Conservation (phyloP, 2,888 invertebrate genomes). For the Cyrtodaria siliqua region DNA sequence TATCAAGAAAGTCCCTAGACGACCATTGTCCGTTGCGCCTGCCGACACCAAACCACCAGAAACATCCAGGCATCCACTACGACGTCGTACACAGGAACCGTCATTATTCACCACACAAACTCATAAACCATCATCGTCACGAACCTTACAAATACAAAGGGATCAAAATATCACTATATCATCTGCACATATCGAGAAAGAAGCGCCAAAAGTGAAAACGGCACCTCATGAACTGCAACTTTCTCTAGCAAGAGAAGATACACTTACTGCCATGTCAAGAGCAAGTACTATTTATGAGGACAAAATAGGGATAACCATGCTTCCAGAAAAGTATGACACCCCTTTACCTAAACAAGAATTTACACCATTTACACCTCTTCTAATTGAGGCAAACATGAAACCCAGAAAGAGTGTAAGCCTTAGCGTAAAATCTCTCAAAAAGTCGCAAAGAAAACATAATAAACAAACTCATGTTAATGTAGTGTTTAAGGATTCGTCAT, state of each 20-base stretch:
- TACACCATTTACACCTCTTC: background rate
- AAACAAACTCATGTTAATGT: constrained; percentile 20
- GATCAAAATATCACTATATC: background rate
- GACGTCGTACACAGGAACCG: background rate
- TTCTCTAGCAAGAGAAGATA: constrained; percentile 33
- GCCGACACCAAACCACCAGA: constrained; percentile 16
- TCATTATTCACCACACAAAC: constrained; percentile 24
- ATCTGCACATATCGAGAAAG: background rate
- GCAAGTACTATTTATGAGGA: constrained; percentile 44
- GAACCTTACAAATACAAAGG: background rate
- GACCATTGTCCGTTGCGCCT: constrained; percentile 19
- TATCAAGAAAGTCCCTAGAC: constrained; percentile 23
- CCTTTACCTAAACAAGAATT: background rate
- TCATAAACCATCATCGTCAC: constrained; percentile 10
- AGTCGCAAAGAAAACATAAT: background rate
- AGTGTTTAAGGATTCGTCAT: constrained; percentile 35
- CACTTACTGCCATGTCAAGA: constrained; percentile 31
- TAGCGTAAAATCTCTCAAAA: constrained; percentile 9
- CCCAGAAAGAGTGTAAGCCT: too few relatives aligned
- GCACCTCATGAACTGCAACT: constrained; percentile 21
- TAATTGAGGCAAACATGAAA: too few relatives aligned
- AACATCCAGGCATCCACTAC: background rate
- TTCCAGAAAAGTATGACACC: constrained; percentile 1
- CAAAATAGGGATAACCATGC: constrained; percentile 32
- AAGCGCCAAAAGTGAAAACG: constrained; percentile 22